Conservation (phyloP, 2,113 vertebrate genomes). For the Microcebus tavaratra region DNA sequence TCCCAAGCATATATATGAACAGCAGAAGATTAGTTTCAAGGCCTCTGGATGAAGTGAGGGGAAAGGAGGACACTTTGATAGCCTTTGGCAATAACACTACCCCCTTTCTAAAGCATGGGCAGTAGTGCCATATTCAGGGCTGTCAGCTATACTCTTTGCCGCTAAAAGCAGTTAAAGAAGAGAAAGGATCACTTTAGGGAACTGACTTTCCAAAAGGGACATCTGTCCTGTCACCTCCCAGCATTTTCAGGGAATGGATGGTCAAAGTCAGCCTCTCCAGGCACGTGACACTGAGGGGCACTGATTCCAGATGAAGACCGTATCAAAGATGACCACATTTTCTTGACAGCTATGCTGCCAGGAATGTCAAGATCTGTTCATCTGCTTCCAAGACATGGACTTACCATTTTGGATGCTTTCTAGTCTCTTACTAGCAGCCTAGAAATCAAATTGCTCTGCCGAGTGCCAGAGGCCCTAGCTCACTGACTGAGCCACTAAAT, state of each 20-base stretch:
- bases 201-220: constrained; percentile 65
- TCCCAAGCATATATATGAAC: neutral
- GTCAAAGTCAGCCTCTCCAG: constrained; percentile 69
- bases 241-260: neutral
- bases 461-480: constrained; percentile 71
- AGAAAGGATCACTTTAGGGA: constrained; percentile 57
- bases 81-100: constrained; percentile 37
- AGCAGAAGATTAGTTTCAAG: neutral
- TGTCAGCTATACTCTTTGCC: constrained; percentile 65
- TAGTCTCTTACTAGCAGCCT: constrained; percentile 66
- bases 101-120: constrained; percentile 50
- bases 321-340: neutral
- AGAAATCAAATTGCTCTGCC: constrained; percentile 75
- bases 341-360: neutral
- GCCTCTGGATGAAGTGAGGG: constrained; percentile 41
- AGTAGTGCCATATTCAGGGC: neutral
- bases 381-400: constrained; percentile 52
- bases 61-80: constrained; percentile 24
- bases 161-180: constrained; percentile 57
- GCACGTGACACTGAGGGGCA: neutral
- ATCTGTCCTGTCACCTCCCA: constrained; percentile 21
- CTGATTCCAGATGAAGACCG: neutral
- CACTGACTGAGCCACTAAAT: constrained; percentile 73
- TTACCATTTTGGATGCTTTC: constrained; percentile 45
- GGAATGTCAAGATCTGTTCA: neutral